Percentiles rank a stretch among this genome's conserved stretches.
These are phyloP conservation scores for Dolichopus griseipennis DNA, from an alignment of 2,888 invertebrate genomes.

Conservation along the genomic window DNA sequence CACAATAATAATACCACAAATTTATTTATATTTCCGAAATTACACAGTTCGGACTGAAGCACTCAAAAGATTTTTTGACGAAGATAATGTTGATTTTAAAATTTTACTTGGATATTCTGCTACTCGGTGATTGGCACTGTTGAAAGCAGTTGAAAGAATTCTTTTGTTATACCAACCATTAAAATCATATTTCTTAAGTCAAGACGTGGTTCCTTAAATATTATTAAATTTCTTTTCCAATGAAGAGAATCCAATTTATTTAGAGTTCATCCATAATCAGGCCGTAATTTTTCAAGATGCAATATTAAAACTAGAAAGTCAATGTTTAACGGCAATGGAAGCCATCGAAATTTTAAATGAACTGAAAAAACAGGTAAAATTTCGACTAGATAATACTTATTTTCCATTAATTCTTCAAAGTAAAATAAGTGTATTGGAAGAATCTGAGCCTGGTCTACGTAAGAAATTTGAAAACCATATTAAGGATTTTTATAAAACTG, in stretches of 20 bases:
- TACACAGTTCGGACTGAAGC: conserved; percentile 14
- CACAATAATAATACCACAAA: conserved; percentile 14
- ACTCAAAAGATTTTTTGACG: conserved; percentile 17
- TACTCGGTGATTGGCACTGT: conserved; percentile 16
- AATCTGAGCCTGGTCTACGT: conserved; percentile 11
- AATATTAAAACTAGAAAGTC: conserved; percentile 20
- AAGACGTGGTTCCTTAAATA: conserved; percentile 14
- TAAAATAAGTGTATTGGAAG: conserved; percentile 18
- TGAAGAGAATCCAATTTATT: conserved; percentile 16
- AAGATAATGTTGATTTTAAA: conserved; percentile 17
- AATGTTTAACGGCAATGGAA: conserved; percentile 19
- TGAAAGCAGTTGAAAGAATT: conserved; percentile 16
- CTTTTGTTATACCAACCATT: conserved; percentile 17
- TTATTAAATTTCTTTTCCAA: too few species aligned
- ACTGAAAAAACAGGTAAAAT: conserved; percentile 9
- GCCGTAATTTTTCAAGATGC: conserved; percentile 18
- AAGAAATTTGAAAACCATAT: conserved; percentile 13
- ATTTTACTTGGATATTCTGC: conserved; percentile 17
- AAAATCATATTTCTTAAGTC: conserved; percentile 17
- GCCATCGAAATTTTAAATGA: conserved; percentile 14
- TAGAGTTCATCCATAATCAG: conserved; percentile 18
- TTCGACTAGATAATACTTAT: conserved; percentile 18
- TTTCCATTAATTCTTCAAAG: conserved; percentile 19
- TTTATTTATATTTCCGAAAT: conserved; percentile 16
- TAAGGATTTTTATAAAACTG: conserved; percentile 16